Percentiles rank a stretch among this genome's conserved stretches.
These are phyloP conservation scores for Catharus fuscescens DNA, from an alignment of 2,113 vertebrate species.

Conservation along the genomic window DNA sequence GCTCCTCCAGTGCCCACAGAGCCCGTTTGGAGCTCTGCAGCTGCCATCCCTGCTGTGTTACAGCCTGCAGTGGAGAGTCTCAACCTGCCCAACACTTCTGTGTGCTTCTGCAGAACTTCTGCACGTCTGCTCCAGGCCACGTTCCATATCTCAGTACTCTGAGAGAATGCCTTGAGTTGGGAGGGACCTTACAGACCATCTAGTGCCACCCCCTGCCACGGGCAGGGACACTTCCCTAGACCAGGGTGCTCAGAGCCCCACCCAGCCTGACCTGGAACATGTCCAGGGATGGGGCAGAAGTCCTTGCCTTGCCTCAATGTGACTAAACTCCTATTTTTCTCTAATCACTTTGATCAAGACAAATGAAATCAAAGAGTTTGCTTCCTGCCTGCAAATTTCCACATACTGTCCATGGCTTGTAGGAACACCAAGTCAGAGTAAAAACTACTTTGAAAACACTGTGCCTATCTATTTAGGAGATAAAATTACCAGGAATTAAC, in stretches of 20 bases:
- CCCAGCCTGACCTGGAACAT: neutral
- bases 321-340: neutral
- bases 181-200: neutral
- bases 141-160: neutral
- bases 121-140: neutral
- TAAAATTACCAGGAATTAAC: neutral
- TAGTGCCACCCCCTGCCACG: fast-evolving
- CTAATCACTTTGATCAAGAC: neutral
- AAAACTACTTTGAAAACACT: neutral
- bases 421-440: neutral
- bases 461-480: neutral
- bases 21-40: neutral
- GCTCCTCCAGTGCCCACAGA: neutral
- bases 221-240: neutral
- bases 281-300: neutral
- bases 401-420: neutral
- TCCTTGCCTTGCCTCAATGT: neutral
- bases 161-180: neutral
- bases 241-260: neutral
- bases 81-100: fast-evolving
- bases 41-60: neutral
- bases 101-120: neutral
- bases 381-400: neutral
- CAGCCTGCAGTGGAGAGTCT: neutral
- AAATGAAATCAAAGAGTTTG: neutral